phyloP scores from a whole-genome alignment of 1,140 invertebrate genomes.

The Scaptomyza hsui region DNA sequence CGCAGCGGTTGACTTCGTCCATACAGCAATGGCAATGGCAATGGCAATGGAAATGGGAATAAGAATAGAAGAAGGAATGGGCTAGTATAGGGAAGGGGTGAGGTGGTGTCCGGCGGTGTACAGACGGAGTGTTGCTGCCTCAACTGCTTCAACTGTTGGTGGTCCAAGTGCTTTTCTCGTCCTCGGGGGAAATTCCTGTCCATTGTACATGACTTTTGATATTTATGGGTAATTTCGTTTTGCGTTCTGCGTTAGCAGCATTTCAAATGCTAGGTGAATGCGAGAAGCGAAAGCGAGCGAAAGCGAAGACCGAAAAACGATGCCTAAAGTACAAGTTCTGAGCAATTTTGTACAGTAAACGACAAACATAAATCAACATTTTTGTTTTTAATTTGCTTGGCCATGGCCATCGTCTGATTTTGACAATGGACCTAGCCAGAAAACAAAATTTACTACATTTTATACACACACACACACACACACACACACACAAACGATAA shows the following conservation, averaged over 20 bases:
- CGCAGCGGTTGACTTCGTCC: conserved; percentile 62
- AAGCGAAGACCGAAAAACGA: too few relatives aligned
- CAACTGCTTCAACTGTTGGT: conserved; percentile 13
- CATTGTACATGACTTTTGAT: conserved; percentile 82
- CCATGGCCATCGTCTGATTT: conserved; percentile 57
- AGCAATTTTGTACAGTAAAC: conserved; percentile 19
- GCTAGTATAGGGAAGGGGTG: not conserved
- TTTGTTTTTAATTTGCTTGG: conserved; percentile 78
- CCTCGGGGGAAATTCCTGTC: conserved; percentile 77
- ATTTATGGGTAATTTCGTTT: conserved; percentile 81
- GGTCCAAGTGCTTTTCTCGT: conserved; percentile 52
- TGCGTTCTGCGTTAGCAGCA: conserved; percentile 73
- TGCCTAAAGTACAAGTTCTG: conserved; percentile 18
- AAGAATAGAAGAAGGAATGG: not conserved
- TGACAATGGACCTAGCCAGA: conserved; percentile 56
- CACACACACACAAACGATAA: conserved; percentile 38
- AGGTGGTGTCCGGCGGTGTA: conserved; percentile 27
- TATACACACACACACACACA: conserved; percentile 5
- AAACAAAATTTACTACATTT: conserved; percentile 22
- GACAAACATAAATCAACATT: conserved; percentile 75
- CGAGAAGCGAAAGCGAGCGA: too few relatives aligned
- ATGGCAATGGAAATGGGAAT: conserved; percentile 18
- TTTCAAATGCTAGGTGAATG: conserved; percentile 71
- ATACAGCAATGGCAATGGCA: conserved; percentile 23
- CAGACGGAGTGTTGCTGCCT: conserved; percentile 7